Base-by-base conservation (phyloP, 2,113 vertebrate genomes). In the Apteryx owenii region DNA sequence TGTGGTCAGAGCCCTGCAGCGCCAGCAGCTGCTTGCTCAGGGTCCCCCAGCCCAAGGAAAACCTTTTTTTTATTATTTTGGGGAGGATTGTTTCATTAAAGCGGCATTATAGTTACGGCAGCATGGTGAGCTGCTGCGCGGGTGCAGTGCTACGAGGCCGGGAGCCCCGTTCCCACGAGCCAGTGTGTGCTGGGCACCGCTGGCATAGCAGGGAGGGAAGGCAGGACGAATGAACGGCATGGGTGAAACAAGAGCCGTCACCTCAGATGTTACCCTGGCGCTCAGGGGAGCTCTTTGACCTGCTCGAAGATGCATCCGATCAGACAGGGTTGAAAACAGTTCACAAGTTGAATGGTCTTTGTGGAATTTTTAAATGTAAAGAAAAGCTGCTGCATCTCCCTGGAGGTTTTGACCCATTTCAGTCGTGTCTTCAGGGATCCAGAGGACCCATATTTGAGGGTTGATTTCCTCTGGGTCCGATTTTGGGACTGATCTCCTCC, bases 381-480 rank as follows among this genome's bases (percentile, higher is more conserved):
- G 56, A 17, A 60, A 60, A 60, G 18, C 46, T 6, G 18, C 18
- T 48, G 46, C 46, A 48, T 48, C 36, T 64, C 19, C 42, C 40
- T 69, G 42, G 44, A 8, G 28, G 31, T 33, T 44, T 69, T 21
- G 42, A 31, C 40, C 17, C 66, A 29, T 25, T 69, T 19, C 66
- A 36, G 5, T 65, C 21, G 14, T 65, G 36, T 25, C n/a, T 40
- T 65, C 36, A 40, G 23, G 62, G n/a, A 22, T 38, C 62, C 36
- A 15, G 56, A 31, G 31, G 56, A 60, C 56, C 56, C 19, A 18
- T 60, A 18, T 56, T 96, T 70, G 44, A 91, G 85, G 94, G 91
- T 90, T 95, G 92, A 95, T 90, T 94, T 93, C 91, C 91, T 91
- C 95, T 97, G 93, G 92, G 65, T 94, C 81, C 83, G 64, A 87